A percentile compares a stretch with the other conserved stretches of the same genome.
Evolutionary conservation across 2,113 vertebrate species (phyloP).

Genomic region (Trogon melanurus): DNA sequence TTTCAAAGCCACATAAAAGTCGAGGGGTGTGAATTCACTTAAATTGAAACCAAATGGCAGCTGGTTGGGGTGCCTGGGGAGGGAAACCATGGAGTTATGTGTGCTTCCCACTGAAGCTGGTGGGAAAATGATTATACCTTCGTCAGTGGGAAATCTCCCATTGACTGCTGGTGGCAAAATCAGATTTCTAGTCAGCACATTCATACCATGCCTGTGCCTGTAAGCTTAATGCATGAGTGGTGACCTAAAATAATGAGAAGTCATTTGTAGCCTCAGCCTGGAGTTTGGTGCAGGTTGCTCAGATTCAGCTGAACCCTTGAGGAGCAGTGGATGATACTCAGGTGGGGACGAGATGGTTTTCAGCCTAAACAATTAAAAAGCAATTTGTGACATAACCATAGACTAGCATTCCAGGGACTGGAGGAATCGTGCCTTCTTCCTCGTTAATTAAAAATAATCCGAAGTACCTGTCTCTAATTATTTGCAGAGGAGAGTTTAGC

Average conservation of each 20-base stretch:
- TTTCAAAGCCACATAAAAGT: not conserved
- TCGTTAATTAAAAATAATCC: not conserved
- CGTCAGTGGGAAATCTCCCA: not conserved
- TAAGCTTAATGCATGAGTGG: too few relatives aligned
- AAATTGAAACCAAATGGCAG: not conserved
- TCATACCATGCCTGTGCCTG: too few relatives aligned
- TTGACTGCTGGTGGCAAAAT: not conserved
- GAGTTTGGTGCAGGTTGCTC: not conserved
- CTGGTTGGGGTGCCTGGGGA: not conserved
- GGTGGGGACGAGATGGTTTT: not conserved
- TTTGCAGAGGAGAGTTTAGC: not conserved
- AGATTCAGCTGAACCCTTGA: not conserved
- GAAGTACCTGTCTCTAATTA: not conserved
- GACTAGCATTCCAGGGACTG: not conserved
- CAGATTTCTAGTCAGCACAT: rapidly evolving
- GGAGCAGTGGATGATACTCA: not conserved
- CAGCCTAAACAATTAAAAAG: not conserved
- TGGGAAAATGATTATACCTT: not conserved
- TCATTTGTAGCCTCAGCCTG: not conserved
- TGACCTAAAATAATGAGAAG: not conserved
- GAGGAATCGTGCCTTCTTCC: not conserved
- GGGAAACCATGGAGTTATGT: not conserved
- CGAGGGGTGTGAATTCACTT: not conserved
- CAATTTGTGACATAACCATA: not conserved
- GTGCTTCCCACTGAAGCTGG: not conserved